Conservation (phyloP, 1,140 invertebrate genomes). For the Drosophila aff. region DNA sequence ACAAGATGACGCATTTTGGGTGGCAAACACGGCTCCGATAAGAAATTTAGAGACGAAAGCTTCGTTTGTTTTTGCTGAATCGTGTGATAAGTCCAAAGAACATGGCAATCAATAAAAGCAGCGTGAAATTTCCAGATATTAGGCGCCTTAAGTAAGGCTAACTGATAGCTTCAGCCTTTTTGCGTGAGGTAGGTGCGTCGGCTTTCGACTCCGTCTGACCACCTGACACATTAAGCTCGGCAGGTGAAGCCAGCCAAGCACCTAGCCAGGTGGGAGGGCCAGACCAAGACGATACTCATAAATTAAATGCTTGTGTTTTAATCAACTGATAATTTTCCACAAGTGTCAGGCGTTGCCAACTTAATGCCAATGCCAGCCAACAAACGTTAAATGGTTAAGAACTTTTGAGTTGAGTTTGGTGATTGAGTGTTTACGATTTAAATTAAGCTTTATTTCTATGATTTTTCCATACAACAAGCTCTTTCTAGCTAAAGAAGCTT, state of each 20-base stretch:
- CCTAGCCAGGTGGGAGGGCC: background rate
- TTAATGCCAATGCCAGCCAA: conserved; percentile 26
- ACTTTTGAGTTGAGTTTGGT: background rate
- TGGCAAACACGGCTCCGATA: conserved; percentile 21
- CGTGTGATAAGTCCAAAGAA: conserved; percentile 56
- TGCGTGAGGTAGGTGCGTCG: conserved; percentile 18
- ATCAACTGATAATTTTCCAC: conserved; percentile 51
- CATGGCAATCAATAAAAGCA: conserved; percentile 51
- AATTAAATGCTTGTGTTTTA: conserved; percentile 55
- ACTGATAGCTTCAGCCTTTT: conserved; percentile 22
- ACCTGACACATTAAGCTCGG: conserved; percentile 24
- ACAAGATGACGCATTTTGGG: conserved; percentile 20
- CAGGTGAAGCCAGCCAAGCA: background rate
- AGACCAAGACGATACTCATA: conserved; percentile 28
- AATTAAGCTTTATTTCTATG: background rate
- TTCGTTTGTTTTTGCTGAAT: background rate
- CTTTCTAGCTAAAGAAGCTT: no score
- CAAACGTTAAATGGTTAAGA: conserved; percentile 19
- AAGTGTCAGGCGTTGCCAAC: conserved; percentile 23
- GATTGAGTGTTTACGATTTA: conserved; percentile 1
- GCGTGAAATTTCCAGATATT: conserved; percentile 26
- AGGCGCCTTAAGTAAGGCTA: conserved; percentile 32
- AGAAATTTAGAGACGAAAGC: conserved; percentile 7
- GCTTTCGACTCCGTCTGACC: conserved; percentile 22
- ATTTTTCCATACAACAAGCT: background rate